A percentile compares a stretch with the other conserved stretches of the same genome.
Conservation (phyloP, 2,113 vertebrate species). For the Isichthys henryi region DNA sequence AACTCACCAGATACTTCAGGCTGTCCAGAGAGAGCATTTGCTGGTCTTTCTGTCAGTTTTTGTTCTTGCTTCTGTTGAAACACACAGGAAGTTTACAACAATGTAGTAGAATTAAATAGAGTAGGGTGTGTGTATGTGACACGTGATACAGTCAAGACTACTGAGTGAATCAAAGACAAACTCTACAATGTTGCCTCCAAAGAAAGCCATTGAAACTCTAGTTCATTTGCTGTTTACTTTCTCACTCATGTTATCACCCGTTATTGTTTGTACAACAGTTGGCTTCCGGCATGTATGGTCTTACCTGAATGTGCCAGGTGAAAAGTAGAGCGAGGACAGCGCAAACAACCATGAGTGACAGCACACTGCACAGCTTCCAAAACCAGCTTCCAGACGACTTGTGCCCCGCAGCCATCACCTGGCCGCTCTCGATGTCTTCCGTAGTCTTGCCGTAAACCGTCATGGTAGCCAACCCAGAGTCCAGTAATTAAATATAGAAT, state of each 20-base stretch:
- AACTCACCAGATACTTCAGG: not conserved
- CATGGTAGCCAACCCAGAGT: slow-evolving; percentile 33
- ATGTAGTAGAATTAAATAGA: not conserved
- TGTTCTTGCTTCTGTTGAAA: not conserved
- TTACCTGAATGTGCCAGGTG: slow-evolving; percentile 32
- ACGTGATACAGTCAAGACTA: not conserved
- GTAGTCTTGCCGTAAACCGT: slow-evolving; percentile 39
- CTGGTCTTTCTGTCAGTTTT: not conserved
- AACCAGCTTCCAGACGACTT: slow-evolving; percentile 34
- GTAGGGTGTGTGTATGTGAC: not conserved
- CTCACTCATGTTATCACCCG: not conserved
- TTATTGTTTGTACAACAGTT: not conserved
- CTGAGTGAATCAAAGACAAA: not conserved
- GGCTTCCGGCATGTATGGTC: not conserved
- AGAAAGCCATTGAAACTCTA: not conserved
- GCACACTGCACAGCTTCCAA: slow-evolving; percentile 34
- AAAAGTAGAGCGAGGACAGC: slow-evolving; percentile 34
- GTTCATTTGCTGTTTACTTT: not conserved
- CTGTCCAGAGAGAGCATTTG: not conserved
- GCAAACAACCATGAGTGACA: slow-evolving; percentile 35
- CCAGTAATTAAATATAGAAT: not conserved
- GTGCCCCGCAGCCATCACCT: slow-evolving; percentile 36
- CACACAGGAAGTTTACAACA: not conserved
- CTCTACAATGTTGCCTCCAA: not conserved
- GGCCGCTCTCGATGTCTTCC: slow-evolving; percentile 42